Conservation (phyloP, 2,113 vertebrate species). For the Dendropsophus ebraccatus region DNA sequence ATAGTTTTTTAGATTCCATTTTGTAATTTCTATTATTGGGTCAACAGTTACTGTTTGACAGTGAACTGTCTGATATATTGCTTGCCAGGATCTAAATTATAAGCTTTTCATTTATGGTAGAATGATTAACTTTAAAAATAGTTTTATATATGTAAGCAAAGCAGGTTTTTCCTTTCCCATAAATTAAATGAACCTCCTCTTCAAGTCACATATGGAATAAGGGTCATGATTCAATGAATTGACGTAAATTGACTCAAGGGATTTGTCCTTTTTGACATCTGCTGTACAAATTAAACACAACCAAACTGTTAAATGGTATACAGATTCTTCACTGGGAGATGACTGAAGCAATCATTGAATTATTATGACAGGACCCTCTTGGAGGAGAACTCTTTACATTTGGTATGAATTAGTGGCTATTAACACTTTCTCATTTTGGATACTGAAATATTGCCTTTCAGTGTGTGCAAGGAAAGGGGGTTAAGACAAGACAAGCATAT, state of each 20-base stretch:
- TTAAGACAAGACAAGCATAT: neutral
- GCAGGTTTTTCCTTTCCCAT: slow-evolving; percentile 2
- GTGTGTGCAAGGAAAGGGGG: neutral
- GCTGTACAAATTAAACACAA: slow-evolving; percentile 34
- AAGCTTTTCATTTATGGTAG: neutral
- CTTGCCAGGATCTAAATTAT: neutral
- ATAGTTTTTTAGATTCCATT: neutral
- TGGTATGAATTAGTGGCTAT: slow-evolving; percentile 23
- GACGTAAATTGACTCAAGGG: slow-evolving; percentile 41
- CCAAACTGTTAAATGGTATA: slow-evolving; percentile 30
- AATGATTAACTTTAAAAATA: slow-evolving; percentile 22
- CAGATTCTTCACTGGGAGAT: slow-evolving; percentile 11
- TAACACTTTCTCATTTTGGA: slow-evolving; percentile 6
- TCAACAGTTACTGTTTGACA: neutral
- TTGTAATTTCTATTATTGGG: neutral
- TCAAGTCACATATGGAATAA: slow-evolving; percentile 41
- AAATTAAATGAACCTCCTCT: slow-evolving; percentile 21
- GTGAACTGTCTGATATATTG: too few species aligned
- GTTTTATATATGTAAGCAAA: slow-evolving; percentile 15
- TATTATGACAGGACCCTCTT: slow-evolving; percentile 20
- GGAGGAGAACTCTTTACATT: neutral
- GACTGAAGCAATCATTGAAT: slow-evolving; percentile 38
- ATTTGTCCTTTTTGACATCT: slow-evolving; percentile 35
- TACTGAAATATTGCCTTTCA: slow-evolving; percentile 22
- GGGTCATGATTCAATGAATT: slow-evolving; percentile 50